Evolutionary conservation across 1,140 invertebrate species (phyloP).

Genomic region (Cecropterus lyciades): DNA sequence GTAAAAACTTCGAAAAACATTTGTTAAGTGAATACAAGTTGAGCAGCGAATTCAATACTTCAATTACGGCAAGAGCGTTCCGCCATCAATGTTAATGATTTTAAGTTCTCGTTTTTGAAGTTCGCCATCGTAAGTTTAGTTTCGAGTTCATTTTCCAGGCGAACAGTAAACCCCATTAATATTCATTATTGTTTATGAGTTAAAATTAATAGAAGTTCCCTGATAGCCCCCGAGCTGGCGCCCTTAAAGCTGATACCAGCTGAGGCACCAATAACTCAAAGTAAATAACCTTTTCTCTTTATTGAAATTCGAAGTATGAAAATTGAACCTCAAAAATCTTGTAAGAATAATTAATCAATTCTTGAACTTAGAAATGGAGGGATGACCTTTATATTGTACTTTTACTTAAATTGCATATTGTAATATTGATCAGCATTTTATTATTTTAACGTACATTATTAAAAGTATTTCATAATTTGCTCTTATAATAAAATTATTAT

Average conservation of each 20-base stretch:
- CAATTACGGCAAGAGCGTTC: slow-evolving; percentile 15
- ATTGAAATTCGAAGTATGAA: background rate
- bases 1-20: too few relatives aligned
- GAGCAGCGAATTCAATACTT: slow-evolving; percentile 28
- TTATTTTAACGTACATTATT: too few relatives aligned
- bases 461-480: too few relatives aligned
- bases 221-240: slow-evolving; percentile 16
- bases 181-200: slow-evolving; percentile 34
- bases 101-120: slow-evolving; percentile 26
- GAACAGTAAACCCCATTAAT: slow-evolving; percentile 30
- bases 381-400: too few relatives aligned
- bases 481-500: too few relatives aligned
- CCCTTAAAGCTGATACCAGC: slow-evolving; percentile 11
- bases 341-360: too few relatives aligned
- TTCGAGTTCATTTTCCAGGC: slow-evolving; percentile 22
- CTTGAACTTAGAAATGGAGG: too few relatives aligned
- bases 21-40: slow-evolving; percentile 6
- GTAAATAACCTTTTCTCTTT: slow-evolving; percentile 36
- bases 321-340: too few relatives aligned
- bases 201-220: slow-evolving; percentile 28
- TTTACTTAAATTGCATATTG: too few relatives aligned
- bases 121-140: slow-evolving; percentile 25
- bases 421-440: too few relatives aligned
- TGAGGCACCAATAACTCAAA: slow-evolving; percentile 31
- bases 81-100: slow-evolving; percentile 31